These are phyloP conservation scores for Abramis brama DNA, from an alignment of 2,113 vertebrate genomes.

Conservation along the genomic window DNA sequence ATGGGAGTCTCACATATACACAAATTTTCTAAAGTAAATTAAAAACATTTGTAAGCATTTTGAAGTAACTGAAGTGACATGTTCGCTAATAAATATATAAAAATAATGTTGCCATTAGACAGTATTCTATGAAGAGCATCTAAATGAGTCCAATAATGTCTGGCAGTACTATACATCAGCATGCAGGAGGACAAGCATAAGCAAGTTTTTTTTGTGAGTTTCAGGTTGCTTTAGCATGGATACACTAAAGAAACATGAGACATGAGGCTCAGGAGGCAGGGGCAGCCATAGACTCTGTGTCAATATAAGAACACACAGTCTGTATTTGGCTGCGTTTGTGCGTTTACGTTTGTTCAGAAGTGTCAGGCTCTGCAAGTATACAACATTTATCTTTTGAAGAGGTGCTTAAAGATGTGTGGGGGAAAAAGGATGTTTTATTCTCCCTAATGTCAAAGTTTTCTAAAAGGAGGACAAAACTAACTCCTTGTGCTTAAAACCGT, in stretches of 20 bases:
- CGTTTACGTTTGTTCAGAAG: neutral
- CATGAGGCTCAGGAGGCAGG: neutral
- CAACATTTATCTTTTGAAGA: neutral
- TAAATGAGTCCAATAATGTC: no score
- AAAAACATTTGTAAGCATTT: no score
- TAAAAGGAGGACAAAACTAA: neutral
- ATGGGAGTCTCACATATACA: neutral
- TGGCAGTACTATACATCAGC: no score
- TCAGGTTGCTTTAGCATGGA: neutral
- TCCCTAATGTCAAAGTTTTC: neutral
- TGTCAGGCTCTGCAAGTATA: neutral
- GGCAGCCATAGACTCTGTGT: neutral
- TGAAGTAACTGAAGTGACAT: no score
- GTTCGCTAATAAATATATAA: no score
- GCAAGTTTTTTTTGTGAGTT: no score
- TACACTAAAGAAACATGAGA: constrained; percentile 1
- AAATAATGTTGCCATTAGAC: no score
- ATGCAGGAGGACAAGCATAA: no score
- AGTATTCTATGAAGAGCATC: no score
- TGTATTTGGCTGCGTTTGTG: neutral
- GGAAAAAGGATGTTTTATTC: neutral
- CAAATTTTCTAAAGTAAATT: neutral
- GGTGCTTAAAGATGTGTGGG: neutral
- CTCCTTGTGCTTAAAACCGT: neutral
- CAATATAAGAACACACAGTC: neutral